phyloP scores from a whole-genome alignment of 2,888 invertebrate genomes.

The Troilus luridus region DNA sequence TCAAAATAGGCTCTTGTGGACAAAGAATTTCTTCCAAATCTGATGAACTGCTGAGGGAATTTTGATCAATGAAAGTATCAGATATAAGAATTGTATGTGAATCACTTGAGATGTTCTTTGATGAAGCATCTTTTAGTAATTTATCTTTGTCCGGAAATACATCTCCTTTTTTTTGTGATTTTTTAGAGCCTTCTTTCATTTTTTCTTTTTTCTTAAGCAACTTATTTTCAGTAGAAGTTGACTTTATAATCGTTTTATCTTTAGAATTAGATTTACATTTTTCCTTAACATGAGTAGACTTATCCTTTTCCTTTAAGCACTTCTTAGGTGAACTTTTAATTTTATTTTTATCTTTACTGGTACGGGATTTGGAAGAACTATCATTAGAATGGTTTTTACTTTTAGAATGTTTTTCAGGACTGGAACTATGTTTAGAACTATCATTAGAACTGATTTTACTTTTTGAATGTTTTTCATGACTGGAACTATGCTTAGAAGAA shows the following conservation, averaged over 20 bases:
- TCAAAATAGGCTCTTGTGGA: slow-evolving; percentile 44
- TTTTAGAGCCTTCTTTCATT: background rate
- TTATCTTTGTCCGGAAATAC: background rate
- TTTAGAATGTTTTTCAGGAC: slow-evolving; percentile 17
- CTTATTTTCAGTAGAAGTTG: slow-evolving; percentile 18
- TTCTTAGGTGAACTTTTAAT: background rate
- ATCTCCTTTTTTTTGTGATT: background rate
- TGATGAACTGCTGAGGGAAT: slow-evolving; percentile 33
- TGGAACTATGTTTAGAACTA: slow-evolving; percentile 37
- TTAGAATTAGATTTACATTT: slow-evolving; percentile 32
- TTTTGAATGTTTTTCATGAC: slow-evolving; percentile 18
- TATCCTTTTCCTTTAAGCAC: slow-evolving; percentile 8
- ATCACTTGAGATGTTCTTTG: background rate
- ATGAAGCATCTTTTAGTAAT: background rate
- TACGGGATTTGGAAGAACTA: background rate
- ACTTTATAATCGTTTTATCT: background rate
- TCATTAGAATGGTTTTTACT: slow-evolving; percentile 7
- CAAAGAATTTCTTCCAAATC: slow-evolving; percentile 53
- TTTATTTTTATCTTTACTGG: slow-evolving; percentile 1
- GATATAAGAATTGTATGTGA: background rate
- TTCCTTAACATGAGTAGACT: slow-evolving; percentile 4
- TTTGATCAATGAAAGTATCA: background rate
- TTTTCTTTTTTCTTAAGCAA: slow-evolving; percentile 29
- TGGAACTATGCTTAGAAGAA: slow-evolving; percentile 36
- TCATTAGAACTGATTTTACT: background rate